Conservation (phyloP, 2,888 invertebrate species). For the Amphipyra tragopoginis region DNA sequence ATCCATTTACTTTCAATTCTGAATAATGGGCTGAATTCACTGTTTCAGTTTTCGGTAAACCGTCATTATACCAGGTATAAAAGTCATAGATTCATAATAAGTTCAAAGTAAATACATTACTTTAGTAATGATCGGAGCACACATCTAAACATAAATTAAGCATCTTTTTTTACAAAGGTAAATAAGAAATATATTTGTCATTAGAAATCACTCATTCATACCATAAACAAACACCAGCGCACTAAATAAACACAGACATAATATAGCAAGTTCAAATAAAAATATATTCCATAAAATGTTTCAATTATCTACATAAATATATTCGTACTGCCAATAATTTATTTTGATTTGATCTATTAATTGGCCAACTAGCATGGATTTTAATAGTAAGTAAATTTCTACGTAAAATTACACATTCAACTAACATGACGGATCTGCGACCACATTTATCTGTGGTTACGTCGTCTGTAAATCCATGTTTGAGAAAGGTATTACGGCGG, state of each 20-base stretch:
- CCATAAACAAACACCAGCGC: background rate
- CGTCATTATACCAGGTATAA: too few relatives aligned
- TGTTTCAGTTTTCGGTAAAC: too few relatives aligned
- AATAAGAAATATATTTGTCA: too few relatives aligned
- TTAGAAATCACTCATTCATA: conserved; percentile 3
- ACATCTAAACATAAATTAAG: too few relatives aligned
- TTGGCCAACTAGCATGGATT: background rate
- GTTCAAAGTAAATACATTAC: too few relatives aligned
- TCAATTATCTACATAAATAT: background rate
- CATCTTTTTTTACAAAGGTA: too few relatives aligned
- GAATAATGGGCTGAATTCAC: too few relatives aligned
- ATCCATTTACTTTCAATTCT: too few relatives aligned
- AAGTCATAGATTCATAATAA: too few relatives aligned
- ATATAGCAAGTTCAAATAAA: conserved; percentile 6
- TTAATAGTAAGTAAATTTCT: background rate
- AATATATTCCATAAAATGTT: background rate
- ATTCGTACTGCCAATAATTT: background rate
- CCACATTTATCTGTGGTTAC: background rate
- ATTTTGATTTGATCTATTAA: background rate
- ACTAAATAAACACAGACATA: conserved; percentile 4
- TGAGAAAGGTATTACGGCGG: conserved; percentile 4
- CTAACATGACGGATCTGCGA: background rate
- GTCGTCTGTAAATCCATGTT: conserved; percentile 1
- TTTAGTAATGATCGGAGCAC: too few relatives aligned
- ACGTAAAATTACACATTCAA: background rate